Percentiles rank a stretch among this genome's conserved stretches.
Conservation (phyloP, 1,140 invertebrate species). For the Tetramorium parvispinum region DNA sequence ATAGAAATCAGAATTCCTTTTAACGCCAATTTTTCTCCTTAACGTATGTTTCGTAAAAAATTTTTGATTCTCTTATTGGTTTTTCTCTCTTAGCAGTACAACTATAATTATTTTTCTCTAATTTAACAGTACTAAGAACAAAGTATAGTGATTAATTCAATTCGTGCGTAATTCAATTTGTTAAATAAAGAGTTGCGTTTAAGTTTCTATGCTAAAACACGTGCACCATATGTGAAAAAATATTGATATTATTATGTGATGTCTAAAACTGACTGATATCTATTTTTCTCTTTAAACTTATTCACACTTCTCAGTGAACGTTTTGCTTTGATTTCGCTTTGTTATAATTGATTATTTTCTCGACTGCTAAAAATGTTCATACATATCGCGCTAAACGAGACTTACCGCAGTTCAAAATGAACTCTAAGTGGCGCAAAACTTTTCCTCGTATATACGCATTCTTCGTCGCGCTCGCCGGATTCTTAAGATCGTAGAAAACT, state of each 20-base stretch:
- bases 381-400: not conserved
- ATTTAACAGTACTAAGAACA: not conserved
- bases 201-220: not conserved
- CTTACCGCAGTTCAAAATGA: not conserved
- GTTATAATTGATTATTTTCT: slow-evolving; percentile 27
- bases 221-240: not conserved
- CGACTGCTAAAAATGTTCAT: not conserved
- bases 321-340: slow-evolving; percentile 39
- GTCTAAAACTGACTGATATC: not conserved
- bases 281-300: not conserved
- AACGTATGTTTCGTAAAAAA: not conserved
- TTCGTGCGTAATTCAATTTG: not conserved
- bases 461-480: not conserved
- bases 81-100: not conserved
- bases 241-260: not conserved
- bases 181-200: not conserved
- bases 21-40: not conserved
- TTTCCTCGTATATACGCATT: not conserved
- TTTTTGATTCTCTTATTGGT: slow-evolving; percentile 24
- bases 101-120: not conserved
- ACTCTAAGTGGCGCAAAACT: not conserved
- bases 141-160: not conserved
- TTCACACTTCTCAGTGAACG: not conserved
- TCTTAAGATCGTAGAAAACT: slow-evolving; percentile 20
- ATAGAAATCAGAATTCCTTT: slow-evolving; percentile 15